These are phyloP conservation scores for Crypturellus tataupa DNA, from an alignment of 2,797 vertebrate genomes.

Conservation along the genomic window DNA sequence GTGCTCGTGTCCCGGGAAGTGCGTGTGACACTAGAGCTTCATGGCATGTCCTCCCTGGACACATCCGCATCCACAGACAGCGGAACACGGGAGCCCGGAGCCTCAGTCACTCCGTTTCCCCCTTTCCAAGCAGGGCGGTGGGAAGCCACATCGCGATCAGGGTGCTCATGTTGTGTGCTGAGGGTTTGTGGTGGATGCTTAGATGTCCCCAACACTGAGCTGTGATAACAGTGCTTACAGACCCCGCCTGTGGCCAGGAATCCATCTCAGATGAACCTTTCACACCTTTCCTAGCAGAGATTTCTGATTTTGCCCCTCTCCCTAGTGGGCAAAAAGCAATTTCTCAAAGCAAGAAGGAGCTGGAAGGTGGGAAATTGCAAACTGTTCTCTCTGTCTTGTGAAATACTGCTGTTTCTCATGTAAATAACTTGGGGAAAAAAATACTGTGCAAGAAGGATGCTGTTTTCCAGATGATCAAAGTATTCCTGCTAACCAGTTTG, in stretches of 20 bases:
- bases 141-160: neutral
- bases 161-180: neutral
- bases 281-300: neutral
- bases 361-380: neutral
- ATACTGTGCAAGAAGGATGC: neutral
- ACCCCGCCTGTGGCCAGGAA: neutral
- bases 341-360: neutral
- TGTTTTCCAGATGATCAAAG: neutral
- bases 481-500: neutral
- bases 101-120: neutral
- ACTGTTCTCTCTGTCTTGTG: neutral
- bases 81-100: neutral
- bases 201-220: fast-evolving
- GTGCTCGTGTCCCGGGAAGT: neutral
- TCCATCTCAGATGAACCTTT: neutral
- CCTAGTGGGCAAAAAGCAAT: fast-evolving
- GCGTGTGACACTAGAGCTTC: too few relatives aligned
- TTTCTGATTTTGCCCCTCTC: neutral
- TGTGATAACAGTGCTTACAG: neutral
- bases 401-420: neutral
- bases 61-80: neutral
- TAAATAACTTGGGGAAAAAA: neutral
- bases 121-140: neutral
- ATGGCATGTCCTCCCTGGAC: neutral
- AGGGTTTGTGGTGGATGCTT: neutral